Evolutionary conservation across 2,888 invertebrate genomes (phyloP), one percentile per base, ranked within the genome.

Genomic region (Steinernema hermaphroditum): DNA sequence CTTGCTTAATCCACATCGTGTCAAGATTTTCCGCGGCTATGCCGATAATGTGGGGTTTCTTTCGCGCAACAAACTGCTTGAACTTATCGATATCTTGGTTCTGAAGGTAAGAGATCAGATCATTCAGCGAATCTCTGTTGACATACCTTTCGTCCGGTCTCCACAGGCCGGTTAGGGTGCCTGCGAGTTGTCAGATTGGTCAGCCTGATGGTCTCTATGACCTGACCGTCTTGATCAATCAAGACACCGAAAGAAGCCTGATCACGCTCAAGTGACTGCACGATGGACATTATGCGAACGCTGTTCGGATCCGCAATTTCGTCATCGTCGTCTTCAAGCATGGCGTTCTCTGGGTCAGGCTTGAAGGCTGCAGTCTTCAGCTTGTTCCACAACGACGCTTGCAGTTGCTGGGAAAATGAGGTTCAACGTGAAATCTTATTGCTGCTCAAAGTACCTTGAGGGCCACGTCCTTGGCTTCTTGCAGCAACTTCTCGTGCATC

Each of bases 21-120:
- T 83, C 82, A 76, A 84, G 72, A 50, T 82, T 94, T 87, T 96
- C 96, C 0, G 94, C 95, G 9, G 94, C 93, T 19, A 96, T 91
- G 0, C 92, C 93, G 32, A 99, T 91, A 16, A 94, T 92, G 88
- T 98, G 97, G 0, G 98, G 98, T 84, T 93, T 94, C 88, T 95
- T 94, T 27, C 91, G 91, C 0, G 91, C 89, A 70, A 99, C 93
- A 83, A 98, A 96, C 41, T 78, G 75, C 49, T 81, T 76, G 73
- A 86, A 76, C 46, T 75, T 72, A 0, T 80, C 79, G 80, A 86
- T 74, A 19, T 82, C 80, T 29, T 80, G 77, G 8, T 72, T 70
- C 83, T 83, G 68, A 46, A 78, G 49, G n/a, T n/a, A n/a, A n/a
- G n/a, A n/a, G n/a, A n/a, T n/a, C n/a, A n/a, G n/a, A 41, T 41